Percentiles rank a stretch among this genome's conserved stretches.
Evolutionary conservation across 2,113 vertebrate species (phyloP).

Genomic region (Osmerus eperlanus): DNA sequence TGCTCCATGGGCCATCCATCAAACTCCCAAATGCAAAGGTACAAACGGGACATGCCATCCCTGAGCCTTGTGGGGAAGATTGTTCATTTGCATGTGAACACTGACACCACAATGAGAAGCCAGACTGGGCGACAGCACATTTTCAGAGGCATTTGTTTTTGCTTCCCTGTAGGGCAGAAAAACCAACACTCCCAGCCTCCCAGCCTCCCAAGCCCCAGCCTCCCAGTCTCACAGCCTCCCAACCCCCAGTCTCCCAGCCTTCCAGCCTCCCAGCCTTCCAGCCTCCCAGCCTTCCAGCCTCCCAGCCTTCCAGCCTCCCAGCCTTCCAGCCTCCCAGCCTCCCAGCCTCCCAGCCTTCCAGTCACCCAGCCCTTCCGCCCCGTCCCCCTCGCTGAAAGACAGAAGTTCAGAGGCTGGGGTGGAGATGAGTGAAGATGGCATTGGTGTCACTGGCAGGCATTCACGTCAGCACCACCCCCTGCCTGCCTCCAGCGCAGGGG

Average conservation of each 20-base stretch:
- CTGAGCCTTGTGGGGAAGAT: conserved; percentile 30
- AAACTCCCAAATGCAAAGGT: conserved; percentile 24
- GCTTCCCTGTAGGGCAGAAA: conserved; percentile 42
- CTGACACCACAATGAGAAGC: conserved; percentile 60
- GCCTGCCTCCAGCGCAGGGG: conserved; percentile 18
- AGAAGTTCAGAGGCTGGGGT: conserved; percentile 7
- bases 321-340: neutral
- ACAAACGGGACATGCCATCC: conserved; percentile 11
- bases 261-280: neutral
- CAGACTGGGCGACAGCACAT: conserved; percentile 59
- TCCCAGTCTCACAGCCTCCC: neutral
- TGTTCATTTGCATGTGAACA: conserved; percentile 69
- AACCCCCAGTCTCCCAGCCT: neutral
- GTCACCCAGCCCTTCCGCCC: conserved; percentile 13
- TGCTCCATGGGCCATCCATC: conserved; percentile 48
- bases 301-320: neutral
- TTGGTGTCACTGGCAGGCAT: conserved; percentile 60
- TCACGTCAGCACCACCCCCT: conserved; percentile 34
- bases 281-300: conserved; percentile 12
- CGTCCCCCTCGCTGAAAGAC: neutral
- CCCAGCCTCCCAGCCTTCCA: conserved; percentile 8
- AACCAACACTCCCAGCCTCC: conserved; percentile 2
- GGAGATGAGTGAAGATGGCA: conserved; percentile 66
- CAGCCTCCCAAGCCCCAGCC: conserved; percentile 15
- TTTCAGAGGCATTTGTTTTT: conserved; percentile 53